A percentile compares a stretch with the other conserved stretches of the same genome.
These are phyloP conservation scores for Octodonta nipae DNA, from an alignment of 2,888 invertebrate species.

Conservation along the genomic window DNA sequence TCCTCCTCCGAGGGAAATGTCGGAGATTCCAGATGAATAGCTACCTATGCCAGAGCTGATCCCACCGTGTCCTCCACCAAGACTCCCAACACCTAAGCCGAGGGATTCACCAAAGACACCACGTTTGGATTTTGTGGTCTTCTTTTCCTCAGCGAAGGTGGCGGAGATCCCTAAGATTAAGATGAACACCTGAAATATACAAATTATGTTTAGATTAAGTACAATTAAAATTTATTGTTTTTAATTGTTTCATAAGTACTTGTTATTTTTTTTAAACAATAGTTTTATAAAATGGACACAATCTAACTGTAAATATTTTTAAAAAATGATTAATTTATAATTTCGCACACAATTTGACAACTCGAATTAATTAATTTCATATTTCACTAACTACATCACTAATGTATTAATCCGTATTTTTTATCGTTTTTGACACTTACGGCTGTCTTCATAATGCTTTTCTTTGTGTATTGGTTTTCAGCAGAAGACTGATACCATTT, in stretches of 20 bases:
- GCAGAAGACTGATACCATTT: constrained; percentile 29
- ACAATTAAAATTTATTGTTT: too few relatives aligned
- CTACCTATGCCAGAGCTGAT: background rate
- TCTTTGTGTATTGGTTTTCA: constrained; percentile 12
- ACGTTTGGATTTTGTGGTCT: constrained; percentile 35
- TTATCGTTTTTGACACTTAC: constrained; percentile 24
- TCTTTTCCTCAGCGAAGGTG: constrained; percentile 31
- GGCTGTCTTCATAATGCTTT: constrained; percentile 28
- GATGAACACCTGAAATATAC: constrained; percentile 36
- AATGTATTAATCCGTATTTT: too few relatives aligned
- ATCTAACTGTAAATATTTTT: too few relatives aligned
- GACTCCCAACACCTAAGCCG: constrained; percentile 23
- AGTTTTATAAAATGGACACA: too few relatives aligned
- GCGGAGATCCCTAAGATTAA: constrained; percentile 34
- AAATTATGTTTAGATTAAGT: too few relatives aligned
- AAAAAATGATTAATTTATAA: too few relatives aligned
- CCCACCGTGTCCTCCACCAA: constrained; percentile 23
- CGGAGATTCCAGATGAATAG: constrained; percentile 4
- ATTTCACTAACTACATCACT: constrained; percentile 8
- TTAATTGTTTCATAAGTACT: too few relatives aligned
- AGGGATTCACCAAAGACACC: constrained; percentile 35
- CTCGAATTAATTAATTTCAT: too few relatives aligned
- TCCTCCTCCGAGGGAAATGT: constrained; percentile 5
- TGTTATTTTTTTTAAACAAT: too few relatives aligned
- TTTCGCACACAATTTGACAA: too few relatives aligned